These are phyloP conservation scores for Lagria hirta DNA, from an alignment of 2,888 invertebrate genomes.

Conservation along the genomic window DNA sequence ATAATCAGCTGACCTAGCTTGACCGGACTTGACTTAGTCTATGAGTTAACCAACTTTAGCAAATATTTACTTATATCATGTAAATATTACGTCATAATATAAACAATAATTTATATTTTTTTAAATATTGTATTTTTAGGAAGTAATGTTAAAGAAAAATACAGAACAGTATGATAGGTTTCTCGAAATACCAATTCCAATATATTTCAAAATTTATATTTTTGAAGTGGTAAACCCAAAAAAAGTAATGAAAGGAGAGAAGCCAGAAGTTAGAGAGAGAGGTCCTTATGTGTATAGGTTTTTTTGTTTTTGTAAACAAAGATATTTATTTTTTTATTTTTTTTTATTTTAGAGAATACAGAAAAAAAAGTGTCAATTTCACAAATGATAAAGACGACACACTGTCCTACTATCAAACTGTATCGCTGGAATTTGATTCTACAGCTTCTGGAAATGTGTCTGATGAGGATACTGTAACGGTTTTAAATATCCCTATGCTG, in stretches of 20 bases:
- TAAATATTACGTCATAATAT: too few relatives aligned
- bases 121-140: too few relatives aligned
- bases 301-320: not conserved
- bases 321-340: not conserved
- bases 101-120: too few relatives aligned
- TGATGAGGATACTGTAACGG: conserved; percentile 8
- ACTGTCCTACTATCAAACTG: conserved; percentile 8
- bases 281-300: conserved; percentile 72
- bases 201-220: conserved; percentile 63
- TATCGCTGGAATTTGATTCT: conserved; percentile 9
- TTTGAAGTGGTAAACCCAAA: conserved; percentile 67
- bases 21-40: too few relatives aligned
- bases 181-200: conserved; percentile 36
- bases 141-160: conserved; percentile 2
- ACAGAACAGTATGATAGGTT: conserved; percentile 13
- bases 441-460: conserved; percentile 15
- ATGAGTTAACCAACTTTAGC: too few relatives aligned
- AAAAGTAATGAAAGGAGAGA: conserved; percentile 58
- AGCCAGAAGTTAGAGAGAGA: conserved; percentile 62
- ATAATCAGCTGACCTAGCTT: too few relatives aligned
- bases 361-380: conserved; percentile 3
- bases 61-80: too few relatives aligned
- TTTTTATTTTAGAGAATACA: conserved; percentile 11
- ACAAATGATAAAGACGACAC: conserved; percentile 11
- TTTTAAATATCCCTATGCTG: conserved; percentile 4